phyloP scores from a whole-genome alignment of 2,888 invertebrate genomes.

The Idaea aversata region DNA sequence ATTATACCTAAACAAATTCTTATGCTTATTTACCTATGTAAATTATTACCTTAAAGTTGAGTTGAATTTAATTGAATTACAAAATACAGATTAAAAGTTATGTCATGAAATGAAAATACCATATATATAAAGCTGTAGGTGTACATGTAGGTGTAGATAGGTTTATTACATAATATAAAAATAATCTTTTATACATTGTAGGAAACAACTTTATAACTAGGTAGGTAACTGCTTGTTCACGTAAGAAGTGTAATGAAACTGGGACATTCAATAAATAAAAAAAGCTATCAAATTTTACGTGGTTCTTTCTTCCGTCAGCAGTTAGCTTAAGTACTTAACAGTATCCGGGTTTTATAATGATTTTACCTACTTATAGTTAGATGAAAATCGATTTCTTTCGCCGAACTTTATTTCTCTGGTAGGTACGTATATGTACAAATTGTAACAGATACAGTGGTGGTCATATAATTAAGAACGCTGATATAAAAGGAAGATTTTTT shows the following conservation, averaged over 20 bases:
- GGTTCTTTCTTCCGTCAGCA: constrained; percentile 20
- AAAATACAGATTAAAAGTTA: not conserved
- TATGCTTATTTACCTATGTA: not conserved
- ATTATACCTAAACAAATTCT: not conserved
- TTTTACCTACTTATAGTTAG: not conserved
- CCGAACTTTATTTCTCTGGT: not conserved
- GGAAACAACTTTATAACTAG: constrained; percentile 20
- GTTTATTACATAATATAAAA: constrained; percentile 14
- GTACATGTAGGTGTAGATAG: constrained; percentile 2
- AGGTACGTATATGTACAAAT: not conserved
- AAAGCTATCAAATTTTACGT: constrained; percentile 13
- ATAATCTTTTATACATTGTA: constrained; percentile 19
- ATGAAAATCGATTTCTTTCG: not conserved
- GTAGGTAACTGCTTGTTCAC: constrained; percentile 24
- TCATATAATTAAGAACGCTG: too few relatives aligned
- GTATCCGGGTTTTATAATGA: not conserved
- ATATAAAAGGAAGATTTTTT: too few relatives aligned
- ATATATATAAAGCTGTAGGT: not conserved
- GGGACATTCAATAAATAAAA: constrained; percentile 24
- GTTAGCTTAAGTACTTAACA: not conserved
- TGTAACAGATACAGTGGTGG: too few relatives aligned
- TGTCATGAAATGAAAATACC: not conserved
- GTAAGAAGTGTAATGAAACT: constrained; percentile 27
- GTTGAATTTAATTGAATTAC: not conserved
- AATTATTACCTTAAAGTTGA: not conserved